Percentiles rank a stretch among this genome's conserved stretches.
These are phyloP conservation scores for Cancer borealis DNA, from an alignment of 2,888 invertebrate genomes.

Conservation along the genomic window DNA sequence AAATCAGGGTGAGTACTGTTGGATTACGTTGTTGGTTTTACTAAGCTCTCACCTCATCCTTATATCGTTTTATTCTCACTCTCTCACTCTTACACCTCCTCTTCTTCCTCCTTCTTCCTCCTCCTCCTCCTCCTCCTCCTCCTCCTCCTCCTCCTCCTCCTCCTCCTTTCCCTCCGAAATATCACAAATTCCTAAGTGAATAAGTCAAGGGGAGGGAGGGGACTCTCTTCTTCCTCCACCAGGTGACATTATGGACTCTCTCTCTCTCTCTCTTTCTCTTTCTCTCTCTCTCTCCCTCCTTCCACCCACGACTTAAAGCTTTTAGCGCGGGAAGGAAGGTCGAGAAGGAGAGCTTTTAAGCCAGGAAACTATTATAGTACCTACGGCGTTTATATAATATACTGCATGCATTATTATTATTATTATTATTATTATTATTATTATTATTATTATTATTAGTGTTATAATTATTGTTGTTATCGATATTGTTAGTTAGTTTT, in stretches of 20 bases:
- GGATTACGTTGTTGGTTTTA: background rate
- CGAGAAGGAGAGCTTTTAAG: background rate
- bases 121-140: background rate
- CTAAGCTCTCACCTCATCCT: background rate
- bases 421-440: slow-evolving; percentile 44
- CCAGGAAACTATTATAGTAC: background rate
- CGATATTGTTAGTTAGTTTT: background rate
- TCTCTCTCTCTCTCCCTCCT: too few species aligned
- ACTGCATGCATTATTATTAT: background rate
- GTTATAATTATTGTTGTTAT: background rate
- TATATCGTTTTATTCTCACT: background rate
- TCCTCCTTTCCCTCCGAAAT: background rate
- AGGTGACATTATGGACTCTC: background rate
- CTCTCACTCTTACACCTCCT: background rate
- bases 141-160: background rate
- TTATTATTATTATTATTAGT: slow-evolving; percentile 10
- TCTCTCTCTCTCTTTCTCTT: too few species aligned
- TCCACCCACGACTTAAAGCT: background rate
- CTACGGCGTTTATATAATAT: too few species aligned
- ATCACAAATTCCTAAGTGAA: background rate
- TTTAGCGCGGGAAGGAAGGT: background rate
- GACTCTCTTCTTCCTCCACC: background rate
- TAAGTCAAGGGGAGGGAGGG: background rate
- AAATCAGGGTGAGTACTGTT: slow-evolving; percentile 64
- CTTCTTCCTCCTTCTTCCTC: background rate